Evolutionary conservation across 2,888 invertebrate species (phyloP).

Genomic region (Harpalus rufipes): DNA sequence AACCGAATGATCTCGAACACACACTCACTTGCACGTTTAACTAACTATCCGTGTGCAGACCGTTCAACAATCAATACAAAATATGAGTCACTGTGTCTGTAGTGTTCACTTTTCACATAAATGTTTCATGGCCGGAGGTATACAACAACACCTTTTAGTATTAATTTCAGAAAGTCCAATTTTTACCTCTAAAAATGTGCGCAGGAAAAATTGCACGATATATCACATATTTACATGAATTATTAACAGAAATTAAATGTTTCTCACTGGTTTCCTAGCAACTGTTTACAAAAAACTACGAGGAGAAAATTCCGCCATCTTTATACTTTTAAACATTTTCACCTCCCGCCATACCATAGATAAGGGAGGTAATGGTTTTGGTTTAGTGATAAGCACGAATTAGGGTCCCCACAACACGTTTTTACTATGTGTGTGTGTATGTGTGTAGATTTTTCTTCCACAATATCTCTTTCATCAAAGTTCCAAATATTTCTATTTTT

Average conservation of each 20-base stretch:
- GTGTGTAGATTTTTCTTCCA: too few species aligned
- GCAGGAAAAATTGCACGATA: background rate
- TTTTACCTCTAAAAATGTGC: constrained; percentile 1
- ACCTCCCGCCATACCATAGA: too few species aligned
- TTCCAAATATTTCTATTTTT: too few species aligned
- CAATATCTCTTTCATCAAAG: too few species aligned
- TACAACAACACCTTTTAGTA: constrained; percentile 1
- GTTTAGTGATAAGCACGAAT: too few species aligned
- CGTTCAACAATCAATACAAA: constrained; percentile 2
- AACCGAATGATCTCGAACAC: constrained; percentile 1
- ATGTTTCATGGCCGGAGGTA: background rate
- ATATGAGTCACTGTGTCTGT: background rate
- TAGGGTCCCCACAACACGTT: too few species aligned
- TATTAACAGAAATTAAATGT: constrained; percentile 14
- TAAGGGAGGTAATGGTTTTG: too few species aligned
- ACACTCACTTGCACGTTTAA: constrained; percentile 43
- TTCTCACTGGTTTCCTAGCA: background rate
- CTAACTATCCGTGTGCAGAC: background rate
- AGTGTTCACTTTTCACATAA: background rate
- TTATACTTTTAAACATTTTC: background rate
- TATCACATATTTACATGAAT: constrained; percentile 17
- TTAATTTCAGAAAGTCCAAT: constrained; percentile 13
- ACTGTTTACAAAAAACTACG: background rate
- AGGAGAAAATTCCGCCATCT: constrained; percentile 12
- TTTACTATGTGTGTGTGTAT: too few species aligned